These are phyloP conservation scores for Turnix velox DNA, from an alignment of 2,113 vertebrate genomes.

Conservation along the genomic window DNA sequence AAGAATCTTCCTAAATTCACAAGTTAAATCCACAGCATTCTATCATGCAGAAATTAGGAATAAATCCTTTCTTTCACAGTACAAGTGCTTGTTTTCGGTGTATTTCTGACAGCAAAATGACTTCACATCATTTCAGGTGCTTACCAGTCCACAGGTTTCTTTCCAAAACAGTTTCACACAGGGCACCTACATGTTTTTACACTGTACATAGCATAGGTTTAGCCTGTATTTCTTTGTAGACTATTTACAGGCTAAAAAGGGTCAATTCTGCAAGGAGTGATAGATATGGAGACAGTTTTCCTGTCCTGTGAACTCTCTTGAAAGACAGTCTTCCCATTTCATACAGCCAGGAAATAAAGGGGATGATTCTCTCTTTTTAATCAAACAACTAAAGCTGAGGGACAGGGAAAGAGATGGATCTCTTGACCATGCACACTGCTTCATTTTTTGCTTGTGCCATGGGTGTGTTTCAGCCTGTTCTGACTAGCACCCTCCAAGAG, in stretches of 20 bases:
- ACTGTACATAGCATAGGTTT: not conserved
- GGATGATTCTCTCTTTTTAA: not conserved
- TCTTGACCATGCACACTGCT: not conserved
- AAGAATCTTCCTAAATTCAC: not conserved
- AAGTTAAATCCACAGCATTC: not conserved
- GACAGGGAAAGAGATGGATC: fast-evolving
- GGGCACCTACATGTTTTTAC: not conserved
- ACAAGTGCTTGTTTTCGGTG: not conserved
- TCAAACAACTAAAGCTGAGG: not conserved
- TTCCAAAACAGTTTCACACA: not conserved
- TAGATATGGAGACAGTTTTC: not conserved
- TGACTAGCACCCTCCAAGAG: not conserved
- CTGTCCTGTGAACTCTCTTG: not conserved
- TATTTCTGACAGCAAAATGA: not conserved
- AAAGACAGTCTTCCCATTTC: not conserved
- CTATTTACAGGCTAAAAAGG: not conserved
- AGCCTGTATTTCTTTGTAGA: not conserved
- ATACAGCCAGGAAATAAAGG: not conserved
- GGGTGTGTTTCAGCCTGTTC: not conserved
- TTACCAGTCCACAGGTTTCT: not conserved
- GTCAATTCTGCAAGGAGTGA: not conserved
- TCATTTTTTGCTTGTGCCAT: not conserved
- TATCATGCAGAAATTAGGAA: not conserved
- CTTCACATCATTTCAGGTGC: not conserved
- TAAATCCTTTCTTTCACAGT: not conserved